Percentiles rank a stretch among this genome's conserved stretches.
Evolutionary conservation across 2,113 vertebrate species (phyloP).

Genomic region (Sinocyclocheilus anshuiensis): DNA sequence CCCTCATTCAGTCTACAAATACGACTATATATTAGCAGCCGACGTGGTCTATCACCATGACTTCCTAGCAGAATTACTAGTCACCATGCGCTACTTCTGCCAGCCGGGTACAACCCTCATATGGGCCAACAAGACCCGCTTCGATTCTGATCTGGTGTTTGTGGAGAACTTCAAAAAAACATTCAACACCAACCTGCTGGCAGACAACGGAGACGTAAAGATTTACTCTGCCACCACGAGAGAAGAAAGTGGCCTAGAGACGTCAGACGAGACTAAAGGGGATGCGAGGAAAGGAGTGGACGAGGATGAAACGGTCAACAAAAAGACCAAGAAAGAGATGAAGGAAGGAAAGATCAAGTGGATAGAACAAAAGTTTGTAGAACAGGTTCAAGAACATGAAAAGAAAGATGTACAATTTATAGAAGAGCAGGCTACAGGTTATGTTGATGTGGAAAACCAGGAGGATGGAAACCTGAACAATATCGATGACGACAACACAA

Average conservation of each 20-base stretch:
- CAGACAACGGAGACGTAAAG: slow-evolving; percentile 78
- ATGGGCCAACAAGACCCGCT: slow-evolving; percentile 85
- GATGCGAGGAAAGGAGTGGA: background rate
- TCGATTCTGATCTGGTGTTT: slow-evolving; percentile 80
- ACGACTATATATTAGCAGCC: slow-evolving; percentile 80
- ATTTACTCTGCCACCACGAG: slow-evolving; percentile 74
- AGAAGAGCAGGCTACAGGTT: background rate
- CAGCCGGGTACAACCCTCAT: slow-evolving; percentile 78
- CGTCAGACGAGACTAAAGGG: background rate
- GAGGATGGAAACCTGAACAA: background rate
- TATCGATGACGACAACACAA: too few species aligned
- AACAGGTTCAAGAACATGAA: background rate
- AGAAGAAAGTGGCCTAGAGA: slow-evolving; percentile 19
- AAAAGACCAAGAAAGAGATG: background rate
- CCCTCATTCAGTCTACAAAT: slow-evolving; percentile 69
- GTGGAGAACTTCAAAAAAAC: slow-evolving; percentile 69
- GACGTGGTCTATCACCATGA: slow-evolving; percentile 82
- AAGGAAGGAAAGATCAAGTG: background rate
- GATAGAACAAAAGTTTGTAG: background rate
- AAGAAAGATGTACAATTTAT: background rate
- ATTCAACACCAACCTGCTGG: slow-evolving; percentile 75
- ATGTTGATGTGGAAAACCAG: background rate
- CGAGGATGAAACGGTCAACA: background rate
- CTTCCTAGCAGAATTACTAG: slow-evolving; percentile 73
- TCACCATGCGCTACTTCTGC: slow-evolving; percentile 79